phyloP scores from a whole-genome alignment of 2,797 vertebrate genomes.

The Squalus acanthias region DNA sequence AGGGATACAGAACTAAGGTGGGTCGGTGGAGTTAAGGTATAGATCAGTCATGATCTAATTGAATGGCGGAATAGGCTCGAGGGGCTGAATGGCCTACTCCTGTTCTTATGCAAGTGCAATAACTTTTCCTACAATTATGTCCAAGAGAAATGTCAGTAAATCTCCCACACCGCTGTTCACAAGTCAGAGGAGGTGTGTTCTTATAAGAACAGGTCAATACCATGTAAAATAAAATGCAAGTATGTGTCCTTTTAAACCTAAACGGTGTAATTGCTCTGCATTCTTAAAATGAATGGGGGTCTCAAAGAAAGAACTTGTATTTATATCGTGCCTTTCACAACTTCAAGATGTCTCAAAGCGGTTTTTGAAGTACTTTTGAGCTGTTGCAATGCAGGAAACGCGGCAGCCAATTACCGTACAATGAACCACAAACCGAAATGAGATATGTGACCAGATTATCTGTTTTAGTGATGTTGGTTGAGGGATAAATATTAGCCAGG shows the following conservation, averaged over 20 bases:
- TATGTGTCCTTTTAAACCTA: background rate
- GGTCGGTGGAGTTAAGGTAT: background rate
- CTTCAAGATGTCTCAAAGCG: background rate
- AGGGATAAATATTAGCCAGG: too few relatives aligned
- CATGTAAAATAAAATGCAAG: background rate
- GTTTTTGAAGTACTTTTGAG: background rate
- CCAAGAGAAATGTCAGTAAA: background rate
- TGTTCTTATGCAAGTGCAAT: too few relatives aligned
- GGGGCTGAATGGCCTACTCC: too few relatives aligned
- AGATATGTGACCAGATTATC: background rate
- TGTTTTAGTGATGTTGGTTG: background rate
- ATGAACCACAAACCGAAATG: background rate
- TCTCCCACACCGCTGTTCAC: background rate
- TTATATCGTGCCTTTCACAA: background rate
- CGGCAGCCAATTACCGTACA: background rate
- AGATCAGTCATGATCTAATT: background rate
- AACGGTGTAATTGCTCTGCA: background rate
- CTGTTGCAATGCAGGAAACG: background rate
- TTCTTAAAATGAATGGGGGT: background rate
- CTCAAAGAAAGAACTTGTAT: background rate
- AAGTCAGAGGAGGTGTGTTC: background rate
- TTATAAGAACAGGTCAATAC: background rate
- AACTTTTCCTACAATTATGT: too few relatives aligned
- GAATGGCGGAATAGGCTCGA: background rate
- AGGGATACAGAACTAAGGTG: background rate